Evolutionary conservation across 2,888 invertebrate genomes (phyloP).

Genomic region (Sminthurides aquaticus): DNA sequence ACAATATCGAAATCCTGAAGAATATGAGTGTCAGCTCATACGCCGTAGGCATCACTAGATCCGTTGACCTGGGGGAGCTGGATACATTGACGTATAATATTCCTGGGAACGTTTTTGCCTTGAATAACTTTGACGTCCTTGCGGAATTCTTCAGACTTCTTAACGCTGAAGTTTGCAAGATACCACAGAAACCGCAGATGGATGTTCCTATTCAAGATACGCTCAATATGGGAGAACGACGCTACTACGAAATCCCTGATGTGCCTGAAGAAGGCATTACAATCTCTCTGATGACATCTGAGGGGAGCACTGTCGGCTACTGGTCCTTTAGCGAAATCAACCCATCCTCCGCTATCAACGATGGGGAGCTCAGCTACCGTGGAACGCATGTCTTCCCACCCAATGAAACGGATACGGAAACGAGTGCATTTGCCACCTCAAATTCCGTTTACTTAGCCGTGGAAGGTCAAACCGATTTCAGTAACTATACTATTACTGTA

Average conservation of each 20-base stretch:
- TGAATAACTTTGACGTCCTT: slow-evolving; percentile 12
- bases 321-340: slow-evolving; percentile 9
- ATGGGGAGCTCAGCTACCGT: slow-evolving; percentile 2
- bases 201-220: neutral
- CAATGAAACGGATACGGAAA: neutral
- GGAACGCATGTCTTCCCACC: slow-evolving; percentile 5
- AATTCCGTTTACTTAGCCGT: neutral
- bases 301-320: slow-evolving; percentile 5
- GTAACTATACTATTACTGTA: neutral
- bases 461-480: neutral
- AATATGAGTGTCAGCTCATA: neutral
- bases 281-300: neutral
- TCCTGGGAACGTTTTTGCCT: neutral
- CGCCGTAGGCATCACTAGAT: slow-evolving; percentile 10
- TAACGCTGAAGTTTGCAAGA: slow-evolving; percentile 13
- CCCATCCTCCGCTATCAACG: slow-evolving; percentile 11
- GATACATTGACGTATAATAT: slow-evolving; percentile 5
- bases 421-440: neutral
- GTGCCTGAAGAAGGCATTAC: neutral
- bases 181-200: slow-evolving; percentile 10
- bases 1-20: slow-evolving; percentile 1
- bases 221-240: slow-evolving; percentile 6
- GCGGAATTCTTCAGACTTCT: slow-evolving; percentile 11
- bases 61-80: slow-evolving; percentile 6
- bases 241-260: slow-evolving; percentile 6